phyloP scores from a whole-genome alignment of 2,797 vertebrate genomes.

The Nannoperca australis region DNA sequence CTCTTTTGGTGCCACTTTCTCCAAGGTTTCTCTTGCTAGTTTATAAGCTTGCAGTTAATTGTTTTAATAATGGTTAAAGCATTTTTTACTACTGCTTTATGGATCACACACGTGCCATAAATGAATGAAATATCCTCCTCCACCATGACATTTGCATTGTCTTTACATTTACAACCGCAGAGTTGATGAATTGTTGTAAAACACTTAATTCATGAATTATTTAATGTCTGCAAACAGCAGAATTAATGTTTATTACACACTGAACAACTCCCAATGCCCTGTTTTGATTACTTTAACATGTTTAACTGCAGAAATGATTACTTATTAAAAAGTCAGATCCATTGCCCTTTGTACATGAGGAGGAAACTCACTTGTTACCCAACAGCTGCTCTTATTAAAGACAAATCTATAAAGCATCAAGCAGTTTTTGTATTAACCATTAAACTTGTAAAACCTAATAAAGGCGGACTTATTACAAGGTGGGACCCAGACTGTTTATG shows the following conservation, averaged over 20 bases:
- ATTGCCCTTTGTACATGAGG: background rate
- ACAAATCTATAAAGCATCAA: background rate
- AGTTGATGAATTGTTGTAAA: background rate
- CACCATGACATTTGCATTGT: background rate
- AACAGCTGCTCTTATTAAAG: background rate
- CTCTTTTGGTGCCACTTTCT: background rate
- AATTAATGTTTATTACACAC: background rate
- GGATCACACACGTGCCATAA: background rate
- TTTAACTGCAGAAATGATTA: background rate
- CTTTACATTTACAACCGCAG: too few species aligned
- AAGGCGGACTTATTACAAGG: too few species aligned
- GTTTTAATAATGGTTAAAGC: background rate
- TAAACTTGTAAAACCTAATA: background rate
- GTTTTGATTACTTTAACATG: background rate
- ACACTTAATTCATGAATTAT: fast-evolving
- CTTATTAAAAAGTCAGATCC: background rate
- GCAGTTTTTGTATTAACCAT: background rate
- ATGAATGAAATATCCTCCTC: background rate
- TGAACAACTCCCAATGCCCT: background rate
- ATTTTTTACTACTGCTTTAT: background rate
- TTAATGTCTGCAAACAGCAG: fast-evolving
- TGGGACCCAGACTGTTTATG: too few species aligned
- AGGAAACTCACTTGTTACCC: background rate
- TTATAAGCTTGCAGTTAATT: background rate
- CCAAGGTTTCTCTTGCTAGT: background rate